These are phyloP conservation scores for Atta texana DNA, from an alignment of 1,140 invertebrate genomes.

Conservation along the genomic window DNA sequence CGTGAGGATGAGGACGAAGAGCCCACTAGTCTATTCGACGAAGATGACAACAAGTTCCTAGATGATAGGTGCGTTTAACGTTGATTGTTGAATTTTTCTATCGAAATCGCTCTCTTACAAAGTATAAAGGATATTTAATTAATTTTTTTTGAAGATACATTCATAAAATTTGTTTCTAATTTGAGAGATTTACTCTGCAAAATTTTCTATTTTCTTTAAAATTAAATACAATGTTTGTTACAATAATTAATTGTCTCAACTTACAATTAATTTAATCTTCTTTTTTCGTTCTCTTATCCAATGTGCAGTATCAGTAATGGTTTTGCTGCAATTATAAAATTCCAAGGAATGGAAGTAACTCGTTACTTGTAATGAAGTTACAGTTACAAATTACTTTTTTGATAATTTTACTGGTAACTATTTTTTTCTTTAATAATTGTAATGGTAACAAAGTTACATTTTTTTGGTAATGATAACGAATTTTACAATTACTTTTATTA, in stretches of 20 bases:
- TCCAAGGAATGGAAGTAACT: background rate
- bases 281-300: background rate
- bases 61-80: slow-evolving; percentile 70
- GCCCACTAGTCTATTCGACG: slow-evolving; percentile 83
- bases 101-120: background rate
- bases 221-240: background rate
- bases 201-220: background rate
- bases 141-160: background rate
- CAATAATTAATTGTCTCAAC: background rate
- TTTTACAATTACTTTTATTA: too few relatives aligned
- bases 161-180: slow-evolving; percentile 9
- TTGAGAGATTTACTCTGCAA: background rate
- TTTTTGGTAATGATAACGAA: too few relatives aligned
- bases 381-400: too few relatives aligned
- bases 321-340: background rate
- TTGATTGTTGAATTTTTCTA: background rate
- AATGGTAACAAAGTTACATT: too few relatives aligned
- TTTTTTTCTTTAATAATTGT: too few relatives aligned
- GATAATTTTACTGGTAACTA: too few relatives aligned
- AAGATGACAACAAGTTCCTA: slow-evolving; percentile 80
- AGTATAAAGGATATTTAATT: background rate
- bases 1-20: slow-evolving; percentile 77
- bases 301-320: background rate
- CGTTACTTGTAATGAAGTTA: too few relatives aligned
- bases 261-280: background rate